A percentile compares a stretch with the other conserved stretches of the same genome.
These are phyloP conservation scores for Laterallus jamaicensis DNA, from an alignment of 2,113 vertebrate genomes.

Conservation along the genomic window DNA sequence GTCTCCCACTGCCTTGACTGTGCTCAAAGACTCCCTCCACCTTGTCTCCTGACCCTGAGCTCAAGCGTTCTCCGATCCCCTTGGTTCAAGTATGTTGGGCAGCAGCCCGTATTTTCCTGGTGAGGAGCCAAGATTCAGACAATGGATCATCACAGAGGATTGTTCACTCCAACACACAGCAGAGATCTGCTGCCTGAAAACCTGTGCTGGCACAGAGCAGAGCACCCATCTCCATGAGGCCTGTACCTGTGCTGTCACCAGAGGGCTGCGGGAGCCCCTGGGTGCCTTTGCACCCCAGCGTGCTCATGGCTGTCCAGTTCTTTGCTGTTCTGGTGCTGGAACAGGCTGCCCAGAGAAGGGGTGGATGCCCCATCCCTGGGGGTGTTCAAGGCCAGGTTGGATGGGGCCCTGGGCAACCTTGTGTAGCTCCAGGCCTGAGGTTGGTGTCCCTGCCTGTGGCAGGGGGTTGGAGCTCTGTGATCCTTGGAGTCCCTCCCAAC, in stretches of 20 bases:
- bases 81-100: neutral
- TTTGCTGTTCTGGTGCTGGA: too few relatives aligned
- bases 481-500: too few relatives aligned
- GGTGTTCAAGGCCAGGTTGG: too few relatives aligned
- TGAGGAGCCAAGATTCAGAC: neutral
- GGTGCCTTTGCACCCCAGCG: fast-evolving
- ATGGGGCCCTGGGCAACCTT: too few relatives aligned
- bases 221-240: neutral
- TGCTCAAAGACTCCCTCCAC: neutral
- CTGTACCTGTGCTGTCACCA: fast-evolving
- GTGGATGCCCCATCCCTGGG: too few relatives aligned
- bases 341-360: too few relatives aligned
- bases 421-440: too few relatives aligned
- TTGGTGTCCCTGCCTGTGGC: too few relatives aligned
- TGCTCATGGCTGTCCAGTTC: neutral
- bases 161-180: too few relatives aligned
- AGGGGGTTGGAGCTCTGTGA: too few relatives aligned
- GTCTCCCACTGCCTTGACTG: neutral
- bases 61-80: neutral
- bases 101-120: neutral
- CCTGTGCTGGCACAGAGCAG: too few relatives aligned
- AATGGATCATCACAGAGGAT: fast-evolving
- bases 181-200: neutral
- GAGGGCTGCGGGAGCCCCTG: neutral
- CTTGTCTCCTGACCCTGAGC: neutral